Evolutionary conservation across 2,888 invertebrate genomes (phyloP).

Genomic region (Volucella inflata): DNA sequence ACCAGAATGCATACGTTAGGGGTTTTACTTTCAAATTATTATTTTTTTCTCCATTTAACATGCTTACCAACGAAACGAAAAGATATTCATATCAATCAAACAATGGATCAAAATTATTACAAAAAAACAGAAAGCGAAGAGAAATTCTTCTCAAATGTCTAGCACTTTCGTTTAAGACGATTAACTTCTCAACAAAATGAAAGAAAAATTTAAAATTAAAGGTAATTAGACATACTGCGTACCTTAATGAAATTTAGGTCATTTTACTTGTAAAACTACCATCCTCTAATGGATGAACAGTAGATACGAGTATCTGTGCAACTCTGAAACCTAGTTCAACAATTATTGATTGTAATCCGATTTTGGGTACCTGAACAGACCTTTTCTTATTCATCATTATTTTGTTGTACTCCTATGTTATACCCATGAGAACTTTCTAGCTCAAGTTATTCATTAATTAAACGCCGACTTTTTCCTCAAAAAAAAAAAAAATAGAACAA

Average conservation of each 20-base stretch:
- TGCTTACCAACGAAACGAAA: background rate
- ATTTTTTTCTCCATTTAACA: background rate
- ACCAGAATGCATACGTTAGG: background rate
- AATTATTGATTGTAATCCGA: constrained; percentile 33
- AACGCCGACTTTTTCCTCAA: background rate
- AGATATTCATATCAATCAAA: constrained; percentile 41
- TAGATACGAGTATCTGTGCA: background rate
- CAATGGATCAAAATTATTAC: constrained; percentile 4
- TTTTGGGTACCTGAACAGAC: constrained; percentile 14
- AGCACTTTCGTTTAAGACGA: constrained; percentile 66
- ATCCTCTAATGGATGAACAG: no score
- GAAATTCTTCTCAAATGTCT: constrained; percentile 43
- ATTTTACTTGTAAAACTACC: constrained; percentile 14
- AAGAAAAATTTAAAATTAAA: constrained; percentile 50
- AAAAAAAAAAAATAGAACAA: constrained; percentile 4
- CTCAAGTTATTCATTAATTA: background rate
- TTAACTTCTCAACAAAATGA: constrained; percentile 47
- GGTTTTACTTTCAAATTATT: constrained; percentile 7
- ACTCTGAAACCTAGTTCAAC: no score
- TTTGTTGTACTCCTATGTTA: background rate
- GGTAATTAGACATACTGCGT: constrained; percentile 43
- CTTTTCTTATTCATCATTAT: constrained; percentile 29
- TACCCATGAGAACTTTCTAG: constrained; percentile 46
- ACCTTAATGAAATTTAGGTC: constrained; percentile 48
- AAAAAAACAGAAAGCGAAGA: constrained; percentile 62